A percentile compares a stretch with the other conserved stretches of the same genome.
Evolutionary conservation across 2,888 invertebrate species (phyloP).

Genomic region (Drosophila prostipennis): DNA sequence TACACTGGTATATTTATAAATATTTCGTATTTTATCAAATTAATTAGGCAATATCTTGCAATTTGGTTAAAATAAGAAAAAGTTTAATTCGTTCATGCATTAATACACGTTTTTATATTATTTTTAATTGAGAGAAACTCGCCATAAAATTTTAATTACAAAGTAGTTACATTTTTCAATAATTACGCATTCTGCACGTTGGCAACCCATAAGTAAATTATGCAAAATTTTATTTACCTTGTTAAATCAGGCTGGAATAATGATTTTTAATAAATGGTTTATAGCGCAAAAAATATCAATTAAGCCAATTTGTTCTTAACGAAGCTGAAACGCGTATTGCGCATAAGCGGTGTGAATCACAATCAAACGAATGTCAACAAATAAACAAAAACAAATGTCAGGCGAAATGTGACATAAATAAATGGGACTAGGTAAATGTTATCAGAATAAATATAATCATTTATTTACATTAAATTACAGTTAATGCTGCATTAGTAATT

Average conservation of each 20-base stretch:
- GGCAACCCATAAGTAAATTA: slow-evolving; percentile 9
- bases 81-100: background rate
- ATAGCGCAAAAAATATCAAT: slow-evolving; percentile 12
- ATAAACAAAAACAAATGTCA: background rate
- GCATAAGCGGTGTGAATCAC: slow-evolving; percentile 3
- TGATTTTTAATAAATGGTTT: slow-evolving; percentile 4
- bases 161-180: slow-evolving; percentile 10
- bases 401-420: background rate
- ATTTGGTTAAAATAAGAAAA: background rate
- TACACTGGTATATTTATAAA: no score
- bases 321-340: slow-evolving; percentile 2
- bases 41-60: no score
- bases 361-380: slow-evolving; percentile 4
- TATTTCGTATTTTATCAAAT: no score
- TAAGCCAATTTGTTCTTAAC: slow-evolving; percentile 18
- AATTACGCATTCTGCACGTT: slow-evolving; percentile 14
- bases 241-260: slow-evolving; percentile 7
- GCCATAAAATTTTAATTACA: background rate
- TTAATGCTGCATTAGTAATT: background rate
- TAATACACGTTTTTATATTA: background rate
- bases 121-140: slow-evolving; percentile 1
- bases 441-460: background rate
- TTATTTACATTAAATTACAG: background rate
- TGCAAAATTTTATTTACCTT: slow-evolving; percentile 3
- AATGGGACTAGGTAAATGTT: background rate